phyloP scores from a whole-genome alignment of 1,140 invertebrate species.

The Platyura marginata region DNA sequence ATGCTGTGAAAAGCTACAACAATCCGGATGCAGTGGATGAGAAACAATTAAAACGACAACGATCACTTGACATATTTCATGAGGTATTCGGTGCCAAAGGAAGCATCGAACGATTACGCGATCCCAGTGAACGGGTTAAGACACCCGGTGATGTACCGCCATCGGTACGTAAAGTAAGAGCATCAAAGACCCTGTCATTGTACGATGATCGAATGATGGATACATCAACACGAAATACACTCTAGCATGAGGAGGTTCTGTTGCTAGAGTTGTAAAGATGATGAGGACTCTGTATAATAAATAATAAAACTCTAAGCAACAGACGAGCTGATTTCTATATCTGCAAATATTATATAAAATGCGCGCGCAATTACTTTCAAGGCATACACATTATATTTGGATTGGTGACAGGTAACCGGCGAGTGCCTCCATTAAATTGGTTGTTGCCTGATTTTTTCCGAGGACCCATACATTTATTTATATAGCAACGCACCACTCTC shows the following conservation, averaged over 20 bases:
- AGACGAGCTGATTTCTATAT: too few species aligned
- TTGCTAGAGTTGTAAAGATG: slow-evolving; percentile 11
- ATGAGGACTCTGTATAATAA: too few species aligned
- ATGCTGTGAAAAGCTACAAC: slow-evolving; percentile 1
- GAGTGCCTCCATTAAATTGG: too few species aligned
- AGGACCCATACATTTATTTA: too few species aligned
- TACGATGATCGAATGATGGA: slow-evolving; percentile 78
- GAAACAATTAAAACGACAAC: slow-evolving; percentile 25
- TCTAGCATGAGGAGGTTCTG: slow-evolving; percentile 27
- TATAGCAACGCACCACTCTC: too few species aligned
- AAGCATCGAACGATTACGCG: slow-evolving; percentile 41
- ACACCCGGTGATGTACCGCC: slow-evolving; percentile 65
- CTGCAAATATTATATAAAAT: too few species aligned
- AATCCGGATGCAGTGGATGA: neutral
- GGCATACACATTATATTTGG: too few species aligned
- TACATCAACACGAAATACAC: slow-evolving; percentile 25
- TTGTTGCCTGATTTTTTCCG: too few species aligned
- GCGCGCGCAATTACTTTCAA: too few species aligned
- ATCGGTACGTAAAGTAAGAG: slow-evolving; percentile 43
- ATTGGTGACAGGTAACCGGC: too few species aligned
- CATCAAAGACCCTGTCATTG: slow-evolving; percentile 47
- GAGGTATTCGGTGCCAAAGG: slow-evolving; percentile 37
- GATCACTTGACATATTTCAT: slow-evolving; percentile 46
- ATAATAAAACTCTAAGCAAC: too few species aligned
- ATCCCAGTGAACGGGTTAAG: slow-evolving; percentile 56